Evolutionary conservation across 1,140 invertebrate genomes (phyloP).

Genomic region (Maconellicoccus hirsutus): DNA sequence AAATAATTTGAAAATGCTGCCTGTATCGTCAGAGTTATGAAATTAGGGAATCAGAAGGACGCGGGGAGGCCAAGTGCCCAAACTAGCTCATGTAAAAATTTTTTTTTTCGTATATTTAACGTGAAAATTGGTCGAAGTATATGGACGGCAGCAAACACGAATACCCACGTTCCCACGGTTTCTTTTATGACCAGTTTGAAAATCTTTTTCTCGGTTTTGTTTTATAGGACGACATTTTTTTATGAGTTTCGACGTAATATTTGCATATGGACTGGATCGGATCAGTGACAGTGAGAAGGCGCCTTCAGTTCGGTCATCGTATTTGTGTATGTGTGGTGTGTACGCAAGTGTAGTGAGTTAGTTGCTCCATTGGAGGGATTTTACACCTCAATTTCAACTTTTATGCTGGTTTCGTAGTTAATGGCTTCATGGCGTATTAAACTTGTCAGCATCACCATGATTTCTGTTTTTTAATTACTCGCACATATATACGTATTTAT

Average conservation of each 20-base stretch:
- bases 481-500: background rate
- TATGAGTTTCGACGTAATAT: conserved; percentile 20
- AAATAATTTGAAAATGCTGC: too few relatives aligned
- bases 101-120: too few relatives aligned
- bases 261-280: conserved; percentile 11
- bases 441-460: background rate
- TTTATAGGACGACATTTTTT: conserved; percentile 20
- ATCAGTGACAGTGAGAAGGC: conserved; percentile 12
- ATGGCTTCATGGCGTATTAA: conserved; percentile 7
- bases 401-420: background rate
- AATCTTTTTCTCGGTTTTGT: conserved; percentile 3
- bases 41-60: too few relatives aligned
- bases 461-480: background rate
- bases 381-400: too few relatives aligned
- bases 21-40: too few relatives aligned
- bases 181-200: conserved; percentile 21
- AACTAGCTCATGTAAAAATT: too few relatives aligned
- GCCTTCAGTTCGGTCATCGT: background rate
- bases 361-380: too few relatives aligned
- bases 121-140: background rate
- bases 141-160: background rate
- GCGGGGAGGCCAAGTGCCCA: too few relatives aligned
- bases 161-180: conserved; percentile 8
- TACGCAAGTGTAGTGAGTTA: too few relatives aligned
- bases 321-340: too few relatives aligned